Percentiles rank a stretch among this genome's conserved stretches.
Conservation (phyloP, 2,113 vertebrate species). For the Forbesichthys agassizii region DNA sequence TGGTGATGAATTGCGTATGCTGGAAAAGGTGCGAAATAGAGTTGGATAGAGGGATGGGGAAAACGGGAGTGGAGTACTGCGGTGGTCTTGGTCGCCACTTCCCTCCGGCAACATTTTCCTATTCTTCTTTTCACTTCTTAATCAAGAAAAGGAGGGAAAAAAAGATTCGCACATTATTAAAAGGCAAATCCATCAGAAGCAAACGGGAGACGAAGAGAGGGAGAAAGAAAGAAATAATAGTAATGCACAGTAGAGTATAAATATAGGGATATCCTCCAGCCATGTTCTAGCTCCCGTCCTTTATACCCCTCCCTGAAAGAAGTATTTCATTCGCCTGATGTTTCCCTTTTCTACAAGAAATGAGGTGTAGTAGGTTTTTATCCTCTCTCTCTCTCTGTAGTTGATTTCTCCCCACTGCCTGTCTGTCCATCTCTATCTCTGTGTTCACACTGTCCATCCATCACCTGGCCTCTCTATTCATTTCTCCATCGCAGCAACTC, state of each 20-base stretch:
- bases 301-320: conserved; percentile 40
- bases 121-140: conserved; percentile 57
- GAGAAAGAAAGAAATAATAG: conserved; percentile 65
- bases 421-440: conserved; percentile 21
- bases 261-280: conserved; percentile 62
- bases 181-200: conserved; percentile 53
- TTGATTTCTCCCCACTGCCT: not conserved
- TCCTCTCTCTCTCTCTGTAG: conserved; percentile 19
- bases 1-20: conserved; percentile 32
- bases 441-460: not conserved
- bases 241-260: conserved; percentile 53
- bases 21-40: not conserved
- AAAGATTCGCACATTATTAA: conserved; percentile 64
- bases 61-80: conserved; percentile 21
- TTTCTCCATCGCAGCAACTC: not conserved
- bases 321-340: conserved; percentile 27
- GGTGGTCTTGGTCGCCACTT: conserved; percentile 25
- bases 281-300: conserved; percentile 40
- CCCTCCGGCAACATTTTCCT: conserved; percentile 41
- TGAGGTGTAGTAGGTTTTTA: conserved; percentile 51
- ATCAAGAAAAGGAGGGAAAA: conserved; percentile 49
- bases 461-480: not conserved
- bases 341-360: conserved; percentile 46
- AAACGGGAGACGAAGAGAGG: conserved; percentile 24
- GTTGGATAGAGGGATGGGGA: conserved; percentile 2